Evolutionary conservation across 2,797 vertebrate genomes (phyloP), one percentile per base, ranked within the genome.

Genomic region (Bryconaethiops microstoma): DNA sequence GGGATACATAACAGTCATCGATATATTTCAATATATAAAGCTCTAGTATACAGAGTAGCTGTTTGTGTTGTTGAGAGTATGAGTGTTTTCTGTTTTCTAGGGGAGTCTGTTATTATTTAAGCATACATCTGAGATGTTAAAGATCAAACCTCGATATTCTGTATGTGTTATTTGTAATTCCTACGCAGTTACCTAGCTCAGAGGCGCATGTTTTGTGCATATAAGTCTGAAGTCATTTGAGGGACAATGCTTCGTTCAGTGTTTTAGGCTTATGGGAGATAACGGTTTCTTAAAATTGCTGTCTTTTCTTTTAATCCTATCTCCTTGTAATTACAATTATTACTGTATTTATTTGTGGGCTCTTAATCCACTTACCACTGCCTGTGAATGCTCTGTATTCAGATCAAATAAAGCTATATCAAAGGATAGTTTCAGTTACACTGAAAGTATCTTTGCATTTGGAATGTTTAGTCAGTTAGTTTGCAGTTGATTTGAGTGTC

Each of bases 341-440:
- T 73, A 35, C 60, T 84, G 78, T 86, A 86, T 86, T 84, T 86
- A 84, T 86, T 84, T 86, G 80, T 84, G 82, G 65, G 50, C 42
- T 84, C 70, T 72, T 77, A 65, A 77, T 86, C 57, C 64, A 86
- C 71, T 80, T 83, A 81, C 55, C n/a, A 59, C 74, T 76, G 77
- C 54, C 70, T 84, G 69, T 75, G 48, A 64, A 55, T 84, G 54
- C 78, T 70, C 21, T 40, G 77, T 80, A 72, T 68, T 82, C 59
- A 68, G 74, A 63, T 72, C 25, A 68, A 86, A 84, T 86, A 86
- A 86, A 82, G 60, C 21, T 74, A 25, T 74, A 72, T 82, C 29
- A 80, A 70, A 52, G n/a, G 50, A 67, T 50, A 71, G 9, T 16
- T 78, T 29, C 54, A 25, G 54, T 65, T 21, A 62, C 9, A 48